Evolutionary conservation across 2,888 invertebrate genomes (phyloP).

Genomic region (Idaea aversata): DNA sequence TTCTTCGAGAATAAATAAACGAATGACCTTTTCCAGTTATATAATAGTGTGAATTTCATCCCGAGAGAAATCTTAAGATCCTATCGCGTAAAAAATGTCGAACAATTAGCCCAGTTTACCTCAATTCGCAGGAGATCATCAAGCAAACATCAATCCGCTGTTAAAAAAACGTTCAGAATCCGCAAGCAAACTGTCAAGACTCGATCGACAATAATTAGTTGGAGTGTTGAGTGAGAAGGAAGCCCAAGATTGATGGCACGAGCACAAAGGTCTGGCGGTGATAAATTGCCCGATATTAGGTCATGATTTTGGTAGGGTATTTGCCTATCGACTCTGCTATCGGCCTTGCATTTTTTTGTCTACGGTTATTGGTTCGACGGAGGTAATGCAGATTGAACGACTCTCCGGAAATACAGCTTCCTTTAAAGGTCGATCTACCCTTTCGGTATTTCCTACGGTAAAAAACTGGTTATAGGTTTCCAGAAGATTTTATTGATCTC

Average conservation of each 20-base stretch:
- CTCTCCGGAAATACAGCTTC: conserved; percentile 34
- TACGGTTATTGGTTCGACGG: conserved; percentile 34
- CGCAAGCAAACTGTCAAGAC: conserved; percentile 66
- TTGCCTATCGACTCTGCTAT: conserved; percentile 68
- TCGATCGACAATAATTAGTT: conserved; percentile 75
- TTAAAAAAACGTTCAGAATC: conserved; percentile 53
- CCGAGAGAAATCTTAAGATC: background rate
- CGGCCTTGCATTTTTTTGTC: conserved; percentile 55
- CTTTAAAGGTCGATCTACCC: conserved; percentile 23
- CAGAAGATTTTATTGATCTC: background rate
- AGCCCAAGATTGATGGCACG: conserved; percentile 73
- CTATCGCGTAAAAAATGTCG: conserved; percentile 1
- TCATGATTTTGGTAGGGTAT: conserved; percentile 74
- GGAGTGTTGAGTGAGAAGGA: conserved; percentile 70
- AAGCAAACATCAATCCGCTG: conserved; percentile 41
- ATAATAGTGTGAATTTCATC: background rate
- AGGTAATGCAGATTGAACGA: conserved; percentile 45
- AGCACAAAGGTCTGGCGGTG: conserved; percentile 76
- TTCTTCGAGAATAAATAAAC: too few relatives aligned
- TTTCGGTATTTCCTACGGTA: background rate
- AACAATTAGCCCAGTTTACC: conserved; percentile 29
- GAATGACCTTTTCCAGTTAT: too few relatives aligned
- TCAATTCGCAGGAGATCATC: conserved; percentile 30
- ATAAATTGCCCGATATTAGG: conserved; percentile 77
- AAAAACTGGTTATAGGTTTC: background rate